Evolutionary conservation across 2,888 invertebrate species (phyloP), one percentile per base, ranked within the genome.

Genomic region (Scaptomyza reducta): DNA sequence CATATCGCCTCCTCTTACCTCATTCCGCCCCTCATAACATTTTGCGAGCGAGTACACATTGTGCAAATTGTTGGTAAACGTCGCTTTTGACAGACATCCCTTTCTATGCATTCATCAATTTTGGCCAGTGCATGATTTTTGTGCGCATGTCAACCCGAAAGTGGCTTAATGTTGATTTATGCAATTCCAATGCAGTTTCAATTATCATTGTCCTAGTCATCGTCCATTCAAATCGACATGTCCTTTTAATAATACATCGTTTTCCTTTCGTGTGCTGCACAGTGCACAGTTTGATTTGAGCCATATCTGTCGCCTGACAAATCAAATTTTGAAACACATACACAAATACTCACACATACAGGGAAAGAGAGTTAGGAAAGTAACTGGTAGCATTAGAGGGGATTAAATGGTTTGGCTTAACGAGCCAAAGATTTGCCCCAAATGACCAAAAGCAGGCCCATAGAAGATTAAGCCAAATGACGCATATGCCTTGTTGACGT

Each of bases 351-450:
- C n/a, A 4, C 3, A 49, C 18, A 14, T 25, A 14, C 11, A 29
- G 29, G 13, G 11, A 27, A 6, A 18, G n/a, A 7, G 18, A 18
- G 14, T 13, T 9, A 11, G 16, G n/a, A 18, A 18, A 11, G 13
- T 11, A 40, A 27, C 38, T 18, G 18, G 25, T 45, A 18, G 45
- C 54, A 67, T 77, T 72, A 60, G n/a, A 40, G 69, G 38, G 54
- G 56, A 59, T 70, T 77, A 80, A 80, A 83, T 83, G 73, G 78
- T 66, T 69, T 64, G 80, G 73, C 79, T 66, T 79, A 82, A 79
- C 83, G 86, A 79, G 77, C 69, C 73, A 80, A 80, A 77, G 77
- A 69, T 79, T 66, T 65, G 62, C 79, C 79, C 38, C 68, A 78
- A 78, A 76, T 78, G 77, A 70, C 79, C 75, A 66, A 47, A 47